These are phyloP conservation scores for Cichladusa arquata DNA, from an alignment of 2,113 vertebrate species.

Conservation along the genomic window DNA sequence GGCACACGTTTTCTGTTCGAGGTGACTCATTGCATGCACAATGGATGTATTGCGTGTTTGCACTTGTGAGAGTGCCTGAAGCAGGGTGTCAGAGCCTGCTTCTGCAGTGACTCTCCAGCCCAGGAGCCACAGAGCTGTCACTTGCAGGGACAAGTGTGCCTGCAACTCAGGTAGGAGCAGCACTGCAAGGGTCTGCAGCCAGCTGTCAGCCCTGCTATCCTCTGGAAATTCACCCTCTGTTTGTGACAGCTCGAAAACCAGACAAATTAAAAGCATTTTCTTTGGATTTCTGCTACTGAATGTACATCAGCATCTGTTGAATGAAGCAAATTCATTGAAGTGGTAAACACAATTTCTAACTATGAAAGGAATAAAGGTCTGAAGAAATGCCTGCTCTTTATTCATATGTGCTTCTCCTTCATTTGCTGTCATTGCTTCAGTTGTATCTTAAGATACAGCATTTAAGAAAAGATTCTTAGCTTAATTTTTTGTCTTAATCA, in stretches of 20 bases:
- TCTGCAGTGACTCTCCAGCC: neutral
- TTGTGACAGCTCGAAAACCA: neutral
- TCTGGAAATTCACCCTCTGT: neutral
- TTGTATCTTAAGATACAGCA: neutral
- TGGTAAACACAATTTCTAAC: neutral
- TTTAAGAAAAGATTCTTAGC: neutral
- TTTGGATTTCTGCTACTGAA: neutral
- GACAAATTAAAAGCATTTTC: neutral
- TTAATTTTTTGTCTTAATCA: neutral
- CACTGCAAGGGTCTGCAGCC: neutral
- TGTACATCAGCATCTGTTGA: neutral
- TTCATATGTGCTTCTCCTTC: neutral
- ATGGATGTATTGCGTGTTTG: conserved; percentile 4
- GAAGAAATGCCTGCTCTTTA: neutral
- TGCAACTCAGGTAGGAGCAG: neutral
- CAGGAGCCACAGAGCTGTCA: neutral
- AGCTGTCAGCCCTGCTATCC: neutral
- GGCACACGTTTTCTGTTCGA: neutral
- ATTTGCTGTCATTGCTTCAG: neutral
- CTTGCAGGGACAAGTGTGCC: neutral
- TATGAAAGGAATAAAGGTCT: neutral
- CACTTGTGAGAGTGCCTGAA: conserved; percentile 13
- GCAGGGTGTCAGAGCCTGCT: neutral
- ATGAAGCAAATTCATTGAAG: neutral
- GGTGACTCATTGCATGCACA: conserved; percentile 59